Conservation (phyloP, 1,140 invertebrate species). For the Zelostemma sp. region DNA sequence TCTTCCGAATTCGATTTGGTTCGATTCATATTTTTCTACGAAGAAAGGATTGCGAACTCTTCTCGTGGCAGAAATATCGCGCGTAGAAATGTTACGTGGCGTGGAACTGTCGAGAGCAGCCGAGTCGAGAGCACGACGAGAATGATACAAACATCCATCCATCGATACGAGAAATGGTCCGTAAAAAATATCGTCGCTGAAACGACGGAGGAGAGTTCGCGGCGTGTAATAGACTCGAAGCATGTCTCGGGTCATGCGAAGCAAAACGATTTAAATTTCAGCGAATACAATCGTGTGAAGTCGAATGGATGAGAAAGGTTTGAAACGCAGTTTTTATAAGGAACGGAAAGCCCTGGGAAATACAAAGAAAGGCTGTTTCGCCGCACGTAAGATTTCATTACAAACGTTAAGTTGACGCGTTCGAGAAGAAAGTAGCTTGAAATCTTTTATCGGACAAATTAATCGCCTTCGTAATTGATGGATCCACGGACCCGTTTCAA, state of each 20-base stretch:
- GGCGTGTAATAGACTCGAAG: slow-evolving; percentile 37
- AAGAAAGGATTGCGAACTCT: too few relatives aligned
- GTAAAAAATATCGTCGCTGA: not conserved
- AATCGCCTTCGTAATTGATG: too few relatives aligned
- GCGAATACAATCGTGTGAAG: slow-evolving; percentile 50
- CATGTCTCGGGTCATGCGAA: slow-evolving; percentile 46
- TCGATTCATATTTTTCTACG: too few relatives aligned
- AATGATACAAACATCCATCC: not conserved
- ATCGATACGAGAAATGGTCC: not conserved
- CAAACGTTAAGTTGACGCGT: slow-evolving; percentile 19
- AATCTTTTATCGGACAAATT: too few relatives aligned
- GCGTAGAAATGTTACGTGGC: not conserved
- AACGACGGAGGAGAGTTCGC: slow-evolving; percentile 18
- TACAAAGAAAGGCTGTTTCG: slow-evolving; percentile 23
- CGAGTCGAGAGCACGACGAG: too few relatives aligned
- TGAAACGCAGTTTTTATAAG: slow-evolving; percentile 32
- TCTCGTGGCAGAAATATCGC: not conserved
- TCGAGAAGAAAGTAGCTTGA: slow-evolving; percentile 13
- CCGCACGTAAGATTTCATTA: slow-evolving; percentile 17
- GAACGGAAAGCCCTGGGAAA: slow-evolving; percentile 42
- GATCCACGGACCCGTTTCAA: too few relatives aligned
- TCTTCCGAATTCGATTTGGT: too few relatives aligned
- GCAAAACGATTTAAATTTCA: slow-evolving; percentile 52
- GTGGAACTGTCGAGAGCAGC: not conserved
- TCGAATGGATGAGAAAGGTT: slow-evolving; percentile 39